Base-by-base conservation (phyloP, 1,140 invertebrate species). In the Drosophila subpulchrella region DNA sequence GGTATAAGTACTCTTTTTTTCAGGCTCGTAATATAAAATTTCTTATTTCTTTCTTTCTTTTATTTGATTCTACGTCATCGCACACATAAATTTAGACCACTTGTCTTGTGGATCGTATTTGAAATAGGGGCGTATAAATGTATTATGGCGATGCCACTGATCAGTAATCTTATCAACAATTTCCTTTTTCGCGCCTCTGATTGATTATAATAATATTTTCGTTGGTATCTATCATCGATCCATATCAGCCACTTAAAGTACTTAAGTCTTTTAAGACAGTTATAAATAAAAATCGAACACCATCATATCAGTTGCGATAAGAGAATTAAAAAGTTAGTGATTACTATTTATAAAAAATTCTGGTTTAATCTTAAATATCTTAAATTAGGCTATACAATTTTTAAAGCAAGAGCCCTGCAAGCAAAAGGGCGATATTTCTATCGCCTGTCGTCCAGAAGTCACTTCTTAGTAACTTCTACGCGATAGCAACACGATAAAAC, bases 91-190 rank as follows among this genome's bases (percentile, higher is more conserved):
- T 15, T 5, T 7, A 17, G 10, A 13, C 0, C 6, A 10, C 6
- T 7, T 61, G 46, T 65, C 56, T 46, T 67, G 44, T 66, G 46
- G 41, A 56, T 38, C 30, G 2, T 34, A 48, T 38, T n/a, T 27
- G 6, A 32, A 56, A 70, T 32, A 32, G n/a, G 27, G 27, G 27
- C n/a, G n/a, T n/a, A n/a, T n/a, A n/a, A n/a, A n/a, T n/a, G n/a
- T n/a, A n/a, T n/a, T n/a, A n/a, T n/a, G n/a, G n/a, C 24, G 27
- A 51, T 41, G 12, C 27, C 60, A 34, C n/a, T 32, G 67, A 68
- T 39, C 27, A 47, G 24, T 27, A 68, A 70, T 71, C 67, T 70
- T 70, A 71, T 71, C 63, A 34, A 24, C 1, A 57, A 41, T 15
- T 30, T n/a, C 10, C 38, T 67, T 46, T 41, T 42, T 39, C 50